These are phyloP conservation scores for Hyles vespertilio DNA, from an alignment of 1,140 invertebrate genomes.

Conservation along the genomic window DNA sequence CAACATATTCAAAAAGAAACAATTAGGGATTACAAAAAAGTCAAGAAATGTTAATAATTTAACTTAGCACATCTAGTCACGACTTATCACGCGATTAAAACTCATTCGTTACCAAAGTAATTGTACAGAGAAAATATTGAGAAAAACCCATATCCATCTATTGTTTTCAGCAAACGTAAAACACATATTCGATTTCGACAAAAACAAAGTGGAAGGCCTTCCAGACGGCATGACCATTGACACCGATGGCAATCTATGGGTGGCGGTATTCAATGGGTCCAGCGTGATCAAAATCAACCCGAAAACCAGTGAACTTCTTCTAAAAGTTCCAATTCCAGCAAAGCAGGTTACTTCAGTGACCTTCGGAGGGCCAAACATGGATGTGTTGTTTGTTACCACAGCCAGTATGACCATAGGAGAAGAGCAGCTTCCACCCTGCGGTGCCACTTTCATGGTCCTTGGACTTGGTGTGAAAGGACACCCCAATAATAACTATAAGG, in stretches of 20 bases:
- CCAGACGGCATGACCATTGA: constrained; percentile 87
- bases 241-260: constrained; percentile 82
- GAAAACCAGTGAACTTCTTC: constrained; percentile 68
- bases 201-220: constrained; percentile 67
- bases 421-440: constrained; percentile 77
- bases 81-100: too few relatives aligned
- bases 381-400: constrained; percentile 86
- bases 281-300: constrained; percentile 59
- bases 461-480: constrained; percentile 79
- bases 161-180: constrained; percentile 72
- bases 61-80: too few relatives aligned
- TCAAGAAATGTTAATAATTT: too few relatives aligned
- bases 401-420: constrained; percentile 64
- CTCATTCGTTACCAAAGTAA: too few relatives aligned
- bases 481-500: constrained; percentile 34
- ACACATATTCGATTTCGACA: constrained; percentile 75
- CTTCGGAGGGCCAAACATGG: constrained; percentile 86
- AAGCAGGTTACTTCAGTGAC: constrained; percentile 85
- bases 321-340: constrained; percentile 79
- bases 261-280: constrained; percentile 79
- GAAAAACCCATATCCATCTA: background rate
- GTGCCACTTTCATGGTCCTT: constrained; percentile 83
- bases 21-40: too few relatives aligned
- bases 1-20: too few relatives aligned
- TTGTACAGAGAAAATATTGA: too few relatives aligned